Base-by-base conservation (phyloP, 2,113 vertebrate species). In the Cyphomyrus discorhynchus region DNA sequence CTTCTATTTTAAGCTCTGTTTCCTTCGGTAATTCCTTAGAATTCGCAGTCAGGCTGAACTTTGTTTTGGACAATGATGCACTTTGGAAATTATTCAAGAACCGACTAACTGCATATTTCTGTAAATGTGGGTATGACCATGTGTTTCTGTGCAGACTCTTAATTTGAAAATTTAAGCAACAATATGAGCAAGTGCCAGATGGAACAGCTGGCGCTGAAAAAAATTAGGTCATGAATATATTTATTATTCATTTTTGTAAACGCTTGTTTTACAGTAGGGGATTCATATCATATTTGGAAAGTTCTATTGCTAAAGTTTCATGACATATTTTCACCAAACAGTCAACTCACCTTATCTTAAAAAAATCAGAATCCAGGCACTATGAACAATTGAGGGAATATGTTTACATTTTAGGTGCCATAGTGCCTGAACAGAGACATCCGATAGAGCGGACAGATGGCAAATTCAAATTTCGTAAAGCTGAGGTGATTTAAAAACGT, bases 241-340 rank as follows among this genome's bases (percentile, higher is more conserved):
- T 85, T 46, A 85, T 49, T 86, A 86, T 86, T 80, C 47, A 86
- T 86, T 47, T 86, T 50, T 50, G 45, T 50, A 86, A 50, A 21
- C 24, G 24, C 47, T 86, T 49, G 49, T 49, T 86, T 86, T 86
- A 86, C 45, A 86, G 27, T n/a, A n/a, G 11, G n/a, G 83, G 45
- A 86, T 50, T 50, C 74, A 80, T 42, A 80, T 42, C 74, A 80
- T 80, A 42, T 80, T 42, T 42, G 74, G 31, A 80, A 42, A 80
- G 35, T 35, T 80, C 35, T 42, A 17, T 42, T 42, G 13, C 31
- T 80, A 80, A 80, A 42, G 74, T 80, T 80, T 19, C 35, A 80
- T 42, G 35, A 42, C 15, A 80, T 35, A 6, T 80, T 80, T 80
- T 80, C 35, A 80, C 74, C 74, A 77, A 77, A 77, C 35, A 19